Conservation (phyloP, 2,113 vertebrate genomes). For the Elachura formosa region DNA sequence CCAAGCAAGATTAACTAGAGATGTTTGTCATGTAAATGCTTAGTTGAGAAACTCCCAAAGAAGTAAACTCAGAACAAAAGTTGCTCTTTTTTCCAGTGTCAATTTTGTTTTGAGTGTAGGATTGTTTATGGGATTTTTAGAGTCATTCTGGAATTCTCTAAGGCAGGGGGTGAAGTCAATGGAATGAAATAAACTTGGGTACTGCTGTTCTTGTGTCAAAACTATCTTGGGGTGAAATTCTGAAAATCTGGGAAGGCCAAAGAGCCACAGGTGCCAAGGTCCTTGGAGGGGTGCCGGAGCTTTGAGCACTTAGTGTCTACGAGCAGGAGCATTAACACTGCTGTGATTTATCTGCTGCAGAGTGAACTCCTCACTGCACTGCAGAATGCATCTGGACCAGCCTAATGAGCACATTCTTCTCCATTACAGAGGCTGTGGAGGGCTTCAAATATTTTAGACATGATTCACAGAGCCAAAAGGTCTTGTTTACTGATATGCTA, state of each 20-base stretch:
- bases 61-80: background rate
- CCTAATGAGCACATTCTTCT: conserved; percentile 59
- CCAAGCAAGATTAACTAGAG: background rate
- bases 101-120: background rate
- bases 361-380: background rate
- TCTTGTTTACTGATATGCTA: conserved; percentile 64
- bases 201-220: background rate
- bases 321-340: background rate
- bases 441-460: conserved; percentile 49
- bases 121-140: background rate
- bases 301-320: background rate
- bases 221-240: background rate
- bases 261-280: background rate
- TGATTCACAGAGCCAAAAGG: conserved; percentile 60
- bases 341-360: conserved; percentile 32
- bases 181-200: background rate
- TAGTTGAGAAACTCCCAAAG: background rate
- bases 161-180: background rate
- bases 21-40: background rate
- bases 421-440: conserved; percentile 37
- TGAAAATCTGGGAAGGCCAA: background rate
- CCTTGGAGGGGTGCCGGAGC: background rate
- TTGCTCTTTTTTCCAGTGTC: background rate
- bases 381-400: conserved; percentile 50
- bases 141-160: background rate